Conservation (phyloP, 1,140 invertebrate species). For the Rhopalosiphum padi region DNA sequence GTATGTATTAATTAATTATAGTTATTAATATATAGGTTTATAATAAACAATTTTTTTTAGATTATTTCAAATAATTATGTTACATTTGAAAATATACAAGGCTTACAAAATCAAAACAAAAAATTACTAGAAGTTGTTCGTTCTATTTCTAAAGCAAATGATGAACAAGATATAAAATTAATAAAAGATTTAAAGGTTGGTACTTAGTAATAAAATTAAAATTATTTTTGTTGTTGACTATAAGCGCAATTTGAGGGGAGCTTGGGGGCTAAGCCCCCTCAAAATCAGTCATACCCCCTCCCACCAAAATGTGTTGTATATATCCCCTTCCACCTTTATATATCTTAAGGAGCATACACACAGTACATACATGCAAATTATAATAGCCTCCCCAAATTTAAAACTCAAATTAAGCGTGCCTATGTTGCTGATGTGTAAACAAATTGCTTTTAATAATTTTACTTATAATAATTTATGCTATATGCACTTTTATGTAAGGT, state of each 20-base stretch:
- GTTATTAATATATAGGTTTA: background rate
- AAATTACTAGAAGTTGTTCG: constrained; percentile 18
- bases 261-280: too few species aligned
- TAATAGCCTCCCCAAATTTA: too few species aligned
- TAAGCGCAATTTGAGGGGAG: too few species aligned
- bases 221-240: background rate
- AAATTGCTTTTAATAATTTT: background rate
- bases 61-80: constrained; percentile 54
- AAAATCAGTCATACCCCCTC: too few species aligned
- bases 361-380: too few species aligned
- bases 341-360: too few species aligned
- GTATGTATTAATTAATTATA: constrained; percentile 26
- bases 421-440: background rate
- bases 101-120: constrained; percentile 47
- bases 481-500: background rate
- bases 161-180: constrained; percentile 36
- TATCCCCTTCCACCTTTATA: too few species aligned
- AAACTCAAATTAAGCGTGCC: too few species aligned
- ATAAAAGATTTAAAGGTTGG: constrained; percentile 36
- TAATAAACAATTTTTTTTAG: background rate
- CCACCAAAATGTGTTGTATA: too few species aligned
- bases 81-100: constrained; percentile 54
- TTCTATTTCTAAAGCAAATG: constrained; percentile 28
- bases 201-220: background rate
- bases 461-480: background rate